Evolutionary conservation across 2,797 vertebrate species (phyloP).

Genomic region (Delichon dasypus): DNA sequence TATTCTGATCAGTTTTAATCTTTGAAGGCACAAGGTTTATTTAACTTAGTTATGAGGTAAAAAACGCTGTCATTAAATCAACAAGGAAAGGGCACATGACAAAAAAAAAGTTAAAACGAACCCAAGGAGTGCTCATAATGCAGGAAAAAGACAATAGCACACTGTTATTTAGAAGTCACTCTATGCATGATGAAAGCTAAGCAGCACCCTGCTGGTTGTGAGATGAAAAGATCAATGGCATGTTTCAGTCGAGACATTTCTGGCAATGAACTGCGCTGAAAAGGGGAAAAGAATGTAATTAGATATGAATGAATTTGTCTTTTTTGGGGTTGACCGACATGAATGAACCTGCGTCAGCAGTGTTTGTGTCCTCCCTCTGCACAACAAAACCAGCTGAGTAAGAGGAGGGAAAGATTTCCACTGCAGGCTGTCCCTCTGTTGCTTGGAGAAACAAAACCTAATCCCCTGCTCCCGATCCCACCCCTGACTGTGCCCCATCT

Average conservation of each 20-base stretch:
- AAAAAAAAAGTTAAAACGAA: background rate
- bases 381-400: background rate
- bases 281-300: background rate
- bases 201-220: background rate
- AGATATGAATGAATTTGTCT: background rate
- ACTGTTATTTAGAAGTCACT: background rate
- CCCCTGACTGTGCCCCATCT: background rate
- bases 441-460: background rate
- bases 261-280: background rate
- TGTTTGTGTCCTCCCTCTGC: background rate
- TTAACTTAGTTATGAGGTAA: slow-evolving; percentile 29
- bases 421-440: background rate
- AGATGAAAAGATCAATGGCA: slow-evolving; percentile 1
- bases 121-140: background rate
- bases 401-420: background rate
- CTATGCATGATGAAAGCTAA: background rate
- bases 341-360: background rate
- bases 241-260: background rate
- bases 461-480: background rate
- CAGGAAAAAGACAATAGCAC: background rate
- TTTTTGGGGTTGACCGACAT: background rate
- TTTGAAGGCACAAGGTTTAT: background rate
- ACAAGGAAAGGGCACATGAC: background rate
- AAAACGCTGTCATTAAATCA: background rate
- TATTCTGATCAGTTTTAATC: slow-evolving; percentile 47